These are phyloP conservation scores for Polyommatus icarus DNA, from an alignment of 2,888 invertebrate species.

Conservation along the genomic window DNA sequence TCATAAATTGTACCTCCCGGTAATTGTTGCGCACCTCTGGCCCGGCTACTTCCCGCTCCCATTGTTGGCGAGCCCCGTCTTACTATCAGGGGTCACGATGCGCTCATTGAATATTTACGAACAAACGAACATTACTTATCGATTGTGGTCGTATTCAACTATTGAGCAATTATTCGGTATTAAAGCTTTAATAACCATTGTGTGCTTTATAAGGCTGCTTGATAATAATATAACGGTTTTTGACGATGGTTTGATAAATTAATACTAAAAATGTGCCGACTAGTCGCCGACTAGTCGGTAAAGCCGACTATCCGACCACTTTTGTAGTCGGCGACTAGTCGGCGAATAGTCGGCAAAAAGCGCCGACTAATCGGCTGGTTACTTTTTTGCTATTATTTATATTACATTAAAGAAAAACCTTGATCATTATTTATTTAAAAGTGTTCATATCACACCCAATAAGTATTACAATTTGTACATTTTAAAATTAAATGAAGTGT, in stretches of 20 bases:
- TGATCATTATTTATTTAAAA: too few species aligned
- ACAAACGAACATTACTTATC: slow-evolving; percentile 46
- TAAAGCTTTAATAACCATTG: slow-evolving; percentile 28
- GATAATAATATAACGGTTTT: slow-evolving; percentile 11
- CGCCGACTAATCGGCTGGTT: too few species aligned
- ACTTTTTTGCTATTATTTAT: too few species aligned
- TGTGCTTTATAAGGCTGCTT: background rate
- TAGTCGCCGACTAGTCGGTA: too few species aligned
- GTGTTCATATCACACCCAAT: too few species aligned
- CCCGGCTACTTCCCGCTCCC: slow-evolving; percentile 65
- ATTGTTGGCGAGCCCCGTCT: slow-evolving; percentile 51
- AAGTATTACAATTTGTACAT: too few species aligned
- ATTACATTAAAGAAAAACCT: too few species aligned
- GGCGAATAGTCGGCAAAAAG: too few species aligned
- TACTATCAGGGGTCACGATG: slow-evolving; percentile 48
- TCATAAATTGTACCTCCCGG: slow-evolving; percentile 43
- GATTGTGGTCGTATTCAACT: slow-evolving; percentile 36
- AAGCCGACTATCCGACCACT: too few species aligned
- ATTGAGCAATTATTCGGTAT: slow-evolving; percentile 33
- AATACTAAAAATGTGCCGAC: too few species aligned
- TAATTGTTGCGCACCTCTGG: slow-evolving; percentile 66
- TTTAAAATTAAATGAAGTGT: too few species aligned
- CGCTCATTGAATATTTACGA: slow-evolving; percentile 50
- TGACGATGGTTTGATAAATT: background rate
- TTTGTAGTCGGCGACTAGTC: too few species aligned